phyloP scores from a whole-genome alignment of 1,140 invertebrate species.

The Schlechtendalia chinensis region DNA sequence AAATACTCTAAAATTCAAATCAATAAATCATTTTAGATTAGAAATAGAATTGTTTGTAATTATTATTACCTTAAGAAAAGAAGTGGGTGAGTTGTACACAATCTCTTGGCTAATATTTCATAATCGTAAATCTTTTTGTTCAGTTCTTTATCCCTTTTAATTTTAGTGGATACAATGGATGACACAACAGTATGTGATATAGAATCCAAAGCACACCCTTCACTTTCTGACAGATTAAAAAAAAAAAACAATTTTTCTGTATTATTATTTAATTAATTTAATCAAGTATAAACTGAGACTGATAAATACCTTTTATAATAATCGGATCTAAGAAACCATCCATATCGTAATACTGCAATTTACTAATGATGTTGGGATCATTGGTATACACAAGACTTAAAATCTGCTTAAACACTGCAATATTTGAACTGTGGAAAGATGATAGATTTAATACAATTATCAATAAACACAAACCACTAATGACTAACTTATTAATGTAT shows the following conservation, averaged over 20 bases:
- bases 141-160: constrained; percentile 67
- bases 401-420: constrained; percentile 41
- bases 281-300: not conserved
- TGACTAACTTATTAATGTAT: constrained; percentile 31
- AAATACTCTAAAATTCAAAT: constrained; percentile 67
- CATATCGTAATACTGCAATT: constrained; percentile 41
- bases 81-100: constrained; percentile 78
- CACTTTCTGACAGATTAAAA: constrained; percentile 36
- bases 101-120: constrained; percentile 75
- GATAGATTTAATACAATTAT: not conserved
- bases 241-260: not conserved
- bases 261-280: not conserved
- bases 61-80: constrained; percentile 66
- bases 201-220: constrained; percentile 67
- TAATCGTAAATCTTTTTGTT: constrained; percentile 70
- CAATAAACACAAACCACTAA: not conserved
- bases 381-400: constrained; percentile 41
- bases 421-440: constrained; percentile 49
- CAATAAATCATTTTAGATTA: constrained; percentile 61
- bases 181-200: constrained; percentile 79
- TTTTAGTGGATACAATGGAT: constrained; percentile 64
- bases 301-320: constrained; percentile 38
- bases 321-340: constrained; percentile 35
- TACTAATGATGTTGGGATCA: constrained; percentile 44
- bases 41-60: too few species aligned